Evolutionary conservation across 1,140 invertebrate genomes (phyloP), one percentile per base, ranked within the genome.

Genomic region (Drosophila rhopaloa): DNA sequence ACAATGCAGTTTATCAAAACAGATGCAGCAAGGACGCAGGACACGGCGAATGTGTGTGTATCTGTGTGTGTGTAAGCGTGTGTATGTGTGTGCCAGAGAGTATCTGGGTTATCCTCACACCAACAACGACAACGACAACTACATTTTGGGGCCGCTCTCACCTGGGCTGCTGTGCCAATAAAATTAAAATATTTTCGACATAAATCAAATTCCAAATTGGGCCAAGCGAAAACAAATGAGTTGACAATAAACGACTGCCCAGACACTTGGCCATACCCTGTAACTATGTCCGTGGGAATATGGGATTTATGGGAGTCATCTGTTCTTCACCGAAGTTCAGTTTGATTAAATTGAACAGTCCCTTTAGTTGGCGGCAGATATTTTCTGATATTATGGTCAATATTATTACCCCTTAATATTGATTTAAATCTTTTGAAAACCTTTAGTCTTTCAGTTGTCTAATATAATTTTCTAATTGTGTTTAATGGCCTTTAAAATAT

Each of bases 121-220:
- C 11, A 35, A 65, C 24, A 24, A 24, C 24, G 24, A 24, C 46
- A 66, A 40, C 48, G 58, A 67, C 27, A 37, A 67, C 50, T 44
- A 11, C 40, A 54, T 66, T 65, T 63, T 58, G 38, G 71, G 19
- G 19, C 27, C 48, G n/a, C 38, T 38, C 32, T 43, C 65, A 55
- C 46, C 11, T 76, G 65, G 38, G n/a, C 43, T 19, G 41, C 51
- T 46, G 44, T 67, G 66, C 77, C 81, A 67, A 78, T 82, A 73
- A 88, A 86, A 73, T 81, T 77, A 65, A 71, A 81, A 85, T 75
- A 81, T 75, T 86, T 81, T 76, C 62, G 58, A 82, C 79, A 88
- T 86, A 86, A 88, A 86, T 86, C 76, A 86, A 86, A 76, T 66
- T 66, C 32, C 55, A 75, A 81, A 82, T 74, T 71, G 60, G 83